phyloP scores from a whole-genome alignment of 1,140 invertebrate genomes.

The Lepidurus arcticus region DNA sequence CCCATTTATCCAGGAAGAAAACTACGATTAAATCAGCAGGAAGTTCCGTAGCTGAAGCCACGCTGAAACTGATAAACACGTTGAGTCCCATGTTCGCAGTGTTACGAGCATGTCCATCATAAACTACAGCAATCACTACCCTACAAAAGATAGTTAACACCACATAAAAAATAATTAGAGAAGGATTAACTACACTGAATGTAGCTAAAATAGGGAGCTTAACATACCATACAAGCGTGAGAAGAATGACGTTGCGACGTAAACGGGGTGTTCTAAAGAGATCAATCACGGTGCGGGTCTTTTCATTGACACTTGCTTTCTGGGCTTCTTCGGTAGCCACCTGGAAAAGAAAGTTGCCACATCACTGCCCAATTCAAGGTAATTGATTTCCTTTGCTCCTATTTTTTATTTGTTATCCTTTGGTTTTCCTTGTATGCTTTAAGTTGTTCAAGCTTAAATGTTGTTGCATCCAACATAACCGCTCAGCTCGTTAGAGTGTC shows the following conservation, averaged over 20 bases:
- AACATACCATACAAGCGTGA: constrained; percentile 56
- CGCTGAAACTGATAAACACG: constrained; percentile 54
- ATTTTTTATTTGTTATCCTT: not conserved
- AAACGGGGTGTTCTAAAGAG: constrained; percentile 53
- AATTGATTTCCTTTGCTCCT: not conserved
- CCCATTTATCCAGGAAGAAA: constrained; percentile 52
- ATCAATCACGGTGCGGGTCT: constrained; percentile 44
- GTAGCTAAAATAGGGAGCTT: not conserved
- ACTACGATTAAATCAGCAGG: constrained; percentile 55
- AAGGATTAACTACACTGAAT: not conserved
- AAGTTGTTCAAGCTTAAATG: not conserved
- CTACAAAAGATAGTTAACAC: constrained; percentile 36
- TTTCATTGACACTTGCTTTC: constrained; percentile 27
- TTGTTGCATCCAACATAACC: no score
- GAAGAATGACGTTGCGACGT: constrained; percentile 50
- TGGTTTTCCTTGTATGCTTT: not conserved
- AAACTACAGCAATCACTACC: constrained; percentile 57
- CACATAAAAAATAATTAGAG: constrained; percentile 15
- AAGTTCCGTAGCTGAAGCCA: constrained; percentile 53
- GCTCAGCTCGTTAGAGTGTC: no score
- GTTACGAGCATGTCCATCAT: constrained; percentile 58
- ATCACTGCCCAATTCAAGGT: not conserved
- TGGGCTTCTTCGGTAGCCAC: constrained; percentile 33
- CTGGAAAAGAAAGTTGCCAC: constrained; percentile 14
- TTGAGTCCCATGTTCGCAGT: constrained; percentile 54